Evolutionary conservation across 2,113 vertebrate genomes (phyloP).

Genomic region (Chroicocephalus ridibundus): DNA sequence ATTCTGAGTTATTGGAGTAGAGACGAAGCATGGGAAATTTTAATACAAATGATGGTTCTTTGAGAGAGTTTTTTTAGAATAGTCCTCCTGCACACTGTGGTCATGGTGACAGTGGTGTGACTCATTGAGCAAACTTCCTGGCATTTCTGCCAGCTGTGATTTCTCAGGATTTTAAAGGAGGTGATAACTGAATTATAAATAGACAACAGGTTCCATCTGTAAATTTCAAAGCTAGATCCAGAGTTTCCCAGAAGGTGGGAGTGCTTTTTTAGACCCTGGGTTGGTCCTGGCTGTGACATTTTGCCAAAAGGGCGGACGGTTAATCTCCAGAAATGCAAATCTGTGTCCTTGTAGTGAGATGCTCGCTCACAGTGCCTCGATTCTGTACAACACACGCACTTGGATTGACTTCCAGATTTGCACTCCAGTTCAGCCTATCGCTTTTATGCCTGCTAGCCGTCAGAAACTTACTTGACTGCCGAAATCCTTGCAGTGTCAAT

Average conservation of each 20-base stretch:
- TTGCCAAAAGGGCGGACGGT: background rate
- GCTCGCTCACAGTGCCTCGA: background rate
- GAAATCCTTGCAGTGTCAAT: background rate
- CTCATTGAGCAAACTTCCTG: conserved; percentile 20
- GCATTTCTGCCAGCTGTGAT: conserved; percentile 31
- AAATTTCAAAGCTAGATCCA: background rate
- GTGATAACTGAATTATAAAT: conserved; percentile 25
- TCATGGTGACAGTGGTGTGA: background rate
- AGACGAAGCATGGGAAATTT: background rate
- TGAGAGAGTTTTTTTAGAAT: background rate
- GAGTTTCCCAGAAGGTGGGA: background rate
- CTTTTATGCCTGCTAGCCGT: background rate
- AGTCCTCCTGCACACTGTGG: background rate
- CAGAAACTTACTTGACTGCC: background rate
- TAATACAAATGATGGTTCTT: background rate
- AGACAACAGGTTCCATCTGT: background rate
- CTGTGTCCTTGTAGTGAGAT: background rate
- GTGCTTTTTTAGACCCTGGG: background rate
- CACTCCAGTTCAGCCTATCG: rapidly evolving
- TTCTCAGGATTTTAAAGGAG: conserved; percentile 26
- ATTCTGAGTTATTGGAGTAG: background rate
- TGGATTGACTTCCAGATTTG: background rate
- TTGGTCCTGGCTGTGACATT: background rate
- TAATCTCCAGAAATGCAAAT: background rate
- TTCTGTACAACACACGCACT: background rate